phyloP scores from a whole-genome alignment of 2,888 invertebrate genomes.

The Meta bourneti region DNA sequence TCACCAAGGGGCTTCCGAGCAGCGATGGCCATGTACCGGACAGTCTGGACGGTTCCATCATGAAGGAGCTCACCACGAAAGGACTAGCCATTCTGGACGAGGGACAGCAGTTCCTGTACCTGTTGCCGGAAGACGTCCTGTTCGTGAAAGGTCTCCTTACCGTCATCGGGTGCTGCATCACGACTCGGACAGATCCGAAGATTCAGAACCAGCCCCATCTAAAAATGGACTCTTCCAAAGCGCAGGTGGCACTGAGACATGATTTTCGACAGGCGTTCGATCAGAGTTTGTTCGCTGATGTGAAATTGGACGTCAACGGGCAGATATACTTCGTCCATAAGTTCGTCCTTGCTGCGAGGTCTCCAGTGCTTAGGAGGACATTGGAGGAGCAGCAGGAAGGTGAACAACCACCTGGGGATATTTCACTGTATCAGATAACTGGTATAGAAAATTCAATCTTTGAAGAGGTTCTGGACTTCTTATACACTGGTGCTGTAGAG shows the following conservation, averaged over 20 bases:
- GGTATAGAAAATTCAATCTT: not conserved
- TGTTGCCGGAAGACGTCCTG: not conserved
- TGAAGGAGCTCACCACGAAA: not conserved
- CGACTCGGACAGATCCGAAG: not conserved
- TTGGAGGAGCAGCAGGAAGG: not conserved
- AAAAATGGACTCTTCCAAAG: not conserved
- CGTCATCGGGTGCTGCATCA: slow-evolving; percentile 7
- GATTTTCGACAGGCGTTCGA: not conserved
- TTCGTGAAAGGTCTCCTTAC: not conserved
- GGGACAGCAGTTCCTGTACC: not conserved
- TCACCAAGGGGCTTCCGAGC: not conserved
- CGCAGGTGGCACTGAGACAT: not conserved
- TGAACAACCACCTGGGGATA: not conserved
- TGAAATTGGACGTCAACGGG: not conserved
- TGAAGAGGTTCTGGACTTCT: not conserved
- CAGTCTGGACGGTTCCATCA: no score
- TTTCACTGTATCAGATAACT: not conserved
- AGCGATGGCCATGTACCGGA: not conserved
- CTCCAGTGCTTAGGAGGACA: not conserved
- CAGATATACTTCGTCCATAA: not conserved
- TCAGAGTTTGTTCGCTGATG: not conserved
- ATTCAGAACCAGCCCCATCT: not conserved
- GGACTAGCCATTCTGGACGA: not conserved
- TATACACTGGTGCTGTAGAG: slow-evolving; percentile 5
- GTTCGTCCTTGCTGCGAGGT: slow-evolving; percentile 26